Base-by-base conservation (phyloP, 2,888 invertebrate genomes). In the Agonopterix subpropinquella region DNA sequence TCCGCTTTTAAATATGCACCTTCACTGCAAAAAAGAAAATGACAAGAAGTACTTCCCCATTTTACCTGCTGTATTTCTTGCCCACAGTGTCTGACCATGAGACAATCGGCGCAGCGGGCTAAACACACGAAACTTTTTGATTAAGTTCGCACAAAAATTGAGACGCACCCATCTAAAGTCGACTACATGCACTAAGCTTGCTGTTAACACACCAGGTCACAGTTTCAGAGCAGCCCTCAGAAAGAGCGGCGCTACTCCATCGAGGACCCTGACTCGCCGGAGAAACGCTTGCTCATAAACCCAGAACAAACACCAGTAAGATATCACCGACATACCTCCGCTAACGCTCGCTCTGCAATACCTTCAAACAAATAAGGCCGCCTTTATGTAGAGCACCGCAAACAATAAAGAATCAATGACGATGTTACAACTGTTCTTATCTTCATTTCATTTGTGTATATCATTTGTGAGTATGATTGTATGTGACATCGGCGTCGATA, bases 221-320 rank as follows among this genome's bases (percentile, higher is more conserved):
- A 86, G 80, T 88, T 88, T 85, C 88, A 88, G 88, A 79, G 67
- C 75, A 87, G 87, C 65, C 88, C 88, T 70, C 70, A 68, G 68
- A 81, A 81, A 72, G 86, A 87, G 58, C 82, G 83, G 52, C 83
- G 85, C 65, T 88, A 84, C 66, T 89, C 88, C 53, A 78, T 70
- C 59, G 87, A 87, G 59, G 88, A 74, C 55, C 74, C 75, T 53
- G 82, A 70, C 66, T 72, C 87, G 63, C 89, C 89, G 64, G 89
- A 89, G 77, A 89, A 87, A 74, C 77, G 87, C 71, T 82, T 89
- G 77, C 87, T 89, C 70, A 80, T 89, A 70, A 84, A 89, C 69
- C 89, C 89, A 59, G 89, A 89, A 54, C 79, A 80, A 50, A 79
- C 89, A 65, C 85, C 89, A 77, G 89, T 89, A 88, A 89, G 89